Evolutionary conservation across 2,797 vertebrate species (phyloP).

Genomic region (Macroramphosus scolopax): DNA sequence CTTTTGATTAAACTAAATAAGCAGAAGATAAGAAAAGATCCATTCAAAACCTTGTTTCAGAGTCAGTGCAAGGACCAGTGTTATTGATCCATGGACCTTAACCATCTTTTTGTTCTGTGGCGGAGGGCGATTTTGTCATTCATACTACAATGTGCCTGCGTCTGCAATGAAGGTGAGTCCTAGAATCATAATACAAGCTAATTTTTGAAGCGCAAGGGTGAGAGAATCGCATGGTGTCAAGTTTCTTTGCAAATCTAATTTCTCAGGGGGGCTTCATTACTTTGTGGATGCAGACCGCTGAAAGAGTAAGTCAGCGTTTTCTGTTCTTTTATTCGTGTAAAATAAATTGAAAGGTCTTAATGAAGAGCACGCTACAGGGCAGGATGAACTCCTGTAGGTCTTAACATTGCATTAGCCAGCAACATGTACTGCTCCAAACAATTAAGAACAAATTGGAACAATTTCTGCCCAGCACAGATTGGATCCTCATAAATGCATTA

Average conservation of each 20-base stretch:
- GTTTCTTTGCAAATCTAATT: slow-evolving; percentile 66
- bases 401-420: too few relatives aligned
- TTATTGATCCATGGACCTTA: slow-evolving; percentile 66
- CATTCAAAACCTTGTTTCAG: slow-evolving; percentile 52
- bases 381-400: slow-evolving; percentile 39
- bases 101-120: slow-evolving; percentile 57
- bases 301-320: slow-evolving; percentile 65
- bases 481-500: slow-evolving; percentile 45
- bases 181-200: slow-evolving; percentile 58
- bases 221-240: slow-evolving; percentile 55
- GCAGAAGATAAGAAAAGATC: slow-evolving; percentile 42
- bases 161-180: slow-evolving; percentile 46
- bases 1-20: slow-evolving; percentile 77
- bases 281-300: slow-evolving; percentile 51
- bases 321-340: slow-evolving; percentile 57
- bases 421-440: too few relatives aligned
- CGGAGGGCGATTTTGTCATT: slow-evolving; percentile 67
- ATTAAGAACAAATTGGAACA: too few relatives aligned
- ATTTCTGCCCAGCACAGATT: slow-evolving; percentile 28
- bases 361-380: slow-evolving; percentile 51
- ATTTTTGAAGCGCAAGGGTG: slow-evolving; percentile 54
- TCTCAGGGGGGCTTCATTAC: slow-evolving; percentile 57
- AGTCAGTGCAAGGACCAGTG: slow-evolving; percentile 47
- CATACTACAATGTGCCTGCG: slow-evolving; percentile 47
- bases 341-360: slow-evolving; percentile 61